Evolutionary conservation across 1,140 invertebrate genomes (phyloP).

Genomic region (Hylaeus volcanicus): DNA sequence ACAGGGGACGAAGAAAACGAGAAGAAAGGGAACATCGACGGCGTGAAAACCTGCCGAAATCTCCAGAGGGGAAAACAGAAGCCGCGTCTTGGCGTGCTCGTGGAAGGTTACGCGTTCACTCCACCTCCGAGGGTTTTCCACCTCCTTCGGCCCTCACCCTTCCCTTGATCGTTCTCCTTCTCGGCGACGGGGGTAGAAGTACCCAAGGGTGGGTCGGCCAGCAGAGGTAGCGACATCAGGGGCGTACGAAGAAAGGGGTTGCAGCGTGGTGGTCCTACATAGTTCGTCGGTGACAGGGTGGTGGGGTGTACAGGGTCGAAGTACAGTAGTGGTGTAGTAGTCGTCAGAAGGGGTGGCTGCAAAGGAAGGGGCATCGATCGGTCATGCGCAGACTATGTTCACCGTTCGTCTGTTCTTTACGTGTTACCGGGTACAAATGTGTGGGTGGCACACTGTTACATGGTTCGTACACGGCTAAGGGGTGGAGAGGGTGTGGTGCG

Average conservation of each 20-base stretch:
- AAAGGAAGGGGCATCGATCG: conserved; percentile 67
- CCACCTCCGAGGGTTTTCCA: conserved; percentile 21
- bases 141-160: conserved; percentile 23
- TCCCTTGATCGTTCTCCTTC: conserved; percentile 27
- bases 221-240: conserved; percentile 52
- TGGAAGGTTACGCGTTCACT: conserved; percentile 41
- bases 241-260: conserved; percentile 62
- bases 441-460: conserved; percentile 35
- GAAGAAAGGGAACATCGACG: conserved; percentile 36
- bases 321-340: conserved; percentile 57
- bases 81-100: conserved; percentile 53
- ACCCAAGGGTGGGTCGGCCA: conserved; percentile 45
- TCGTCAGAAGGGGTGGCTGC: conserved; percentile 22
- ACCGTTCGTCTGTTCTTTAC: conserved; percentile 36
- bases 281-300: conserved; percentile 36
- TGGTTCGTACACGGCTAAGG: conserved; percentile 5
- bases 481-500: conserved; percentile 28
- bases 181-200: conserved; percentile 28
- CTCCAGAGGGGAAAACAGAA: conserved; percentile 60
- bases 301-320: conserved; percentile 39
- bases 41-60: conserved; percentile 65
- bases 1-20: conserved; percentile 4
- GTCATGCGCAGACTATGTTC: conserved; percentile 58
- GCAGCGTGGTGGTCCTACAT: conserved; percentile 48
- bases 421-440: neutral